Evolutionary conservation across 1,140 invertebrate species (phyloP), one percentile per base, ranked within the genome.

Genomic region (Solenopsis fugax): DNA sequence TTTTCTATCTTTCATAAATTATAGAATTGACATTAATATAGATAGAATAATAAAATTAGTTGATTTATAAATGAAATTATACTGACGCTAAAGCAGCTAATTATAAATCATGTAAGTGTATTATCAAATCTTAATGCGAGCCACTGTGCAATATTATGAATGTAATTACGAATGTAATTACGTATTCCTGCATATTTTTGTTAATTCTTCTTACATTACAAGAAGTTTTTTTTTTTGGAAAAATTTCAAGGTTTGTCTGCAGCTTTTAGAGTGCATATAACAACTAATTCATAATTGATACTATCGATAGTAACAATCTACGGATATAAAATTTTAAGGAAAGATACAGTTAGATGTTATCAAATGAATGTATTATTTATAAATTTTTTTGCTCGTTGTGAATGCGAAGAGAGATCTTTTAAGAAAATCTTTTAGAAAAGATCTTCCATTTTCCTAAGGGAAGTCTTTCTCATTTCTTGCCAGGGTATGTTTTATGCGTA

Each of bases 41-140:
- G 12, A 76, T 58, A 9, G 18, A 45, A 12, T 60, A 29, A 13
- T 76, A 76, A 76, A 76, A n/a, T 45, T 60, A 45, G 18, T 18
- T 45, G 54, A 58, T 45, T 13, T 4, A 58, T 34, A 50, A 73
- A 34, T 75, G 34, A 21, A 75, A 52, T 54, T 58, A 45, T 64
- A 58, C 3, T n/a, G 3, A 76, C 7, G 7, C 3, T 13, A 18
- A 54, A 37, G 1, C 13, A 41, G 41, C 12, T 16, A 2, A 16
- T 9, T n/a, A 24, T 76, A 41, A 60, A 45, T 76, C 34, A 37
- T 13, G 6, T 18, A 52, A 71, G 37, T 72, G 13, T 72, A 16
- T 13, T 29, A 21, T 71, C 13, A n/a, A 13, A 48, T 45, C 13
- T 48, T 16, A 24, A n/a, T 21, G n/a, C 34, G 6, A 73, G 18